Base-by-base conservation (phyloP, 2,888 invertebrate species). In the Galerucella pusilla region DNA sequence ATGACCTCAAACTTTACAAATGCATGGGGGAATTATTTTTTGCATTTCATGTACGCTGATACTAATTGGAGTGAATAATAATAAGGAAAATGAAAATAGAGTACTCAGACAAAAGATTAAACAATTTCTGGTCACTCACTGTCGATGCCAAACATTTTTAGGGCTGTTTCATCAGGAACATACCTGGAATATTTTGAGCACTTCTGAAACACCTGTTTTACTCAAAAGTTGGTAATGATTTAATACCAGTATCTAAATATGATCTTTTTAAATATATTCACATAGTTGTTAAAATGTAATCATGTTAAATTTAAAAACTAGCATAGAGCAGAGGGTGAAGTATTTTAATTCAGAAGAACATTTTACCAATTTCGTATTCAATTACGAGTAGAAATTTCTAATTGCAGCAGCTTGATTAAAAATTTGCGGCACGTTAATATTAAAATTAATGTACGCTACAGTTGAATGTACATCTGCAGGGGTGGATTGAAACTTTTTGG, bases 371-470 rank as follows among this genome's bases (percentile, higher is more conserved):
- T 81, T 81, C 77, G 80, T 79, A 81, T 83, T 82, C 81, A 83
- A 83, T 83, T 79, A 79, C 79, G 81, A 78, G 80, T 81, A 79
- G 82, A 77, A 82, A 82, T 83, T 84, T 83, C 83, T 83, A 84
- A 84, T 84, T 84, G 84, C 78, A 79, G 75, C 68, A 80, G 82
- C 82, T 84, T 85, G 84, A 86, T 86, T 85, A 85, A 85, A 85
- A 85, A 85, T 84, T 84, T 85, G 83, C 81, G 79, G 83, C 78
- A 79, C 84, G 83, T 84, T 85, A 83, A 84, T 85, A 86, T 85
- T 84, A 84, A 84, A 85, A 85, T 85, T 84, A 85, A 84, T 81
- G 82, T 79, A 80, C 78, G 83, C 81, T 82, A 80, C 83, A 81
- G 77, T 80, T 81, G 80, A 80, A 80, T 80, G 78, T 81, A 75